Evolutionary conservation across 2,888 invertebrate genomes (phyloP), one percentile per base, ranked within the genome.

Genomic region (Nephrocerus scutellatus): DNA sequence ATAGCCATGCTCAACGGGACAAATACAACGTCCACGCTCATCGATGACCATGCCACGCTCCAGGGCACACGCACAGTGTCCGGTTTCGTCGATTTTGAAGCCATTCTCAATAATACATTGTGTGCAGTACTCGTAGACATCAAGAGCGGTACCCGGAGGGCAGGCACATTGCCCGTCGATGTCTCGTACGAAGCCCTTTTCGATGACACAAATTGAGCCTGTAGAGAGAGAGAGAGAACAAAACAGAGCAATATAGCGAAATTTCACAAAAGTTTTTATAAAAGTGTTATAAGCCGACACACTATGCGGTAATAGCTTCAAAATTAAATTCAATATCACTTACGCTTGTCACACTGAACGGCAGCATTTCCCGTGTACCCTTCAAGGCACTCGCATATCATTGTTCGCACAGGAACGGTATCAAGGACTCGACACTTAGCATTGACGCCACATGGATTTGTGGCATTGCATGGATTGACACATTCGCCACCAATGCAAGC

Each of bases 311-410:
- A n/a, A n/a, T n/a, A n/a, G n/a, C n/a, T n/a, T n/a, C n/a, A n/a
- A n/a, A n/a, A n/a, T n/a, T n/a, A n/a, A n/a, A n/a, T n/a, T n/a
- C n/a, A n/a, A n/a, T n/a, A n/a, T n/a, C 40, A 75, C 77, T 77
- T 74, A 81, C 88, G 75, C 72, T 76, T 81, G 53, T 84, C 82
- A 59, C 91, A 92, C 58, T 82, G 80, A 8, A 83, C 74, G 7
- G 87, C 81, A 14, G 91, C 90, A 62, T 90, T 87, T 62, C 91
- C 92, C 66, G 80, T 80, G 61, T 82, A 89, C 44, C 89, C 90
- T 22, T 84, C 82, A 29, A 82, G 62, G 62, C 92, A 92, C 66
- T 86, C 84, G 59, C 91, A 92, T 45, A 86, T 78, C 84, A 91
- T 85, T 7, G 90, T 90, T 59, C 85, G 76, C 1, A 91, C 82